Percentiles rank a stretch among this genome's conserved stretches.
phyloP scores from a whole-genome alignment of 2,888 invertebrate species.

The Pecten maximus region DNA sequence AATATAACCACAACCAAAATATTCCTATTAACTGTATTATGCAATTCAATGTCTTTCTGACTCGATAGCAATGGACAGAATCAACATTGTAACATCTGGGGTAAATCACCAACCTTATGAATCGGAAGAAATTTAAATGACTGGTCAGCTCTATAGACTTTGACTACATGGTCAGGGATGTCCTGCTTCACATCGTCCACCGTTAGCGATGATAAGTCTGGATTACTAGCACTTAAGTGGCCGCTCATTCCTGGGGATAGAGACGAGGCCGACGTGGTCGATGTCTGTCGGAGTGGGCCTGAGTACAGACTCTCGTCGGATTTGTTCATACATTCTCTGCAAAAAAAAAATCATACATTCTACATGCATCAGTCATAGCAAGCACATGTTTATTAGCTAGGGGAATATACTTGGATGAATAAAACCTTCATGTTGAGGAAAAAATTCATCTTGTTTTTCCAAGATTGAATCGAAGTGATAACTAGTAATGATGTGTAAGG shows the following conservation, averaged over 20 bases:
- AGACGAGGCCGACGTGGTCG: constrained; percentile 72
- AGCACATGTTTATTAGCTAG: too few species aligned
- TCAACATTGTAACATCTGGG: too few species aligned
- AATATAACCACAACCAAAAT: too few species aligned
- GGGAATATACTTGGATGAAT: too few species aligned
- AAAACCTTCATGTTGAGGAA: too few species aligned
- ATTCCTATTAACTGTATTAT: too few species aligned
- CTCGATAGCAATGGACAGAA: too few species aligned
- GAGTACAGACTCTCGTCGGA: constrained; percentile 77
- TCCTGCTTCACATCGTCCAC: constrained; percentile 70
- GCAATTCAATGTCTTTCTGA: too few species aligned
- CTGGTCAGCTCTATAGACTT: constrained; percentile 95
- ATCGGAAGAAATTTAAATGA: constrained; percentile 98
- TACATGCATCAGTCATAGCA: not conserved
- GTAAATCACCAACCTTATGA: constrained; percentile 89
- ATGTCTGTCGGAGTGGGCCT: constrained; percentile 70
- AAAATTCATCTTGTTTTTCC: too few species aligned
- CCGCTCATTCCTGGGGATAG: constrained; percentile 66
- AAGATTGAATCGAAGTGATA: too few species aligned
- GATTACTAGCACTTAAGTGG: constrained; percentile 80
- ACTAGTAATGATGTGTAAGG: too few species aligned
- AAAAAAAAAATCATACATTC: constrained; percentile 43
- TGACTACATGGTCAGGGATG: constrained; percentile 96
- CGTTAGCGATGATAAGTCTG: constrained; percentile 75
- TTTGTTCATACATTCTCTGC: constrained; percentile 72